Evolutionary conservation across 1,140 invertebrate genomes (phyloP), one percentile per base, ranked within the genome.

Genomic region (Cheumatopsyche charites): DNA sequence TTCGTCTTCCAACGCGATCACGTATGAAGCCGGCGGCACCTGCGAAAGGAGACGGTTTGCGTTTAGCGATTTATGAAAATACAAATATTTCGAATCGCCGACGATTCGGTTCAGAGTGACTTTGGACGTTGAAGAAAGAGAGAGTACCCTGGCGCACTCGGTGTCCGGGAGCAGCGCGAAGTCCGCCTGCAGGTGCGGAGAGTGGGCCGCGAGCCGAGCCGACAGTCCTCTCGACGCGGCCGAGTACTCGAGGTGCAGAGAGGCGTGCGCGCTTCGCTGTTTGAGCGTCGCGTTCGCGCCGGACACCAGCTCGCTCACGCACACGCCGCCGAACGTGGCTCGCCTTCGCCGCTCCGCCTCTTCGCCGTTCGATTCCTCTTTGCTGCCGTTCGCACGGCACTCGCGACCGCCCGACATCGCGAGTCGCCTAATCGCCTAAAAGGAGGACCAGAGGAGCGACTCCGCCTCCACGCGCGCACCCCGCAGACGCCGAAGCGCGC

Each of bases 1-100:
- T 78, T 91, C 89, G 79, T 88, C 86, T 80, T 90, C 89, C 73
- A 90, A 81, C 67, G 88, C 88, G 79, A 91, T 90, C 74, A 90
- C 83, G 80, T 91, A 91, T 71, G 89, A 88, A 79, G 86, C 85
- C 19, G 66, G 83, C 83, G 29, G 62, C 15, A 43, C 62, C 62
- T 58, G 55, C 4, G 25, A 58, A 25, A 2, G 42, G 1, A 42
- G 17, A 42, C 41, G 23, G 2, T 1, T 1, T 62, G 23, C 3
- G 6, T 62, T 26, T 3, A 36, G 9, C 29, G 3, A 4, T 36
- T 36, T 36, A 36, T 36, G 9, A n/a, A n/a, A n/a, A n/a, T n/a
- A n/a, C n/a, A n/a, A n/a, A n/a, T n/a, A n/a, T n/a, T n/a, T n/a
- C n/a, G n/a, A n/a, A n/a, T n/a, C n/a, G n/a, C n/a, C n/a, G n/a